Percentiles rank a stretch among this genome's conserved stretches.
These are phyloP conservation scores for Peromyscus eremicus DNA, from an alignment of 2,797 vertebrate genomes.

Conservation along the genomic window DNA sequence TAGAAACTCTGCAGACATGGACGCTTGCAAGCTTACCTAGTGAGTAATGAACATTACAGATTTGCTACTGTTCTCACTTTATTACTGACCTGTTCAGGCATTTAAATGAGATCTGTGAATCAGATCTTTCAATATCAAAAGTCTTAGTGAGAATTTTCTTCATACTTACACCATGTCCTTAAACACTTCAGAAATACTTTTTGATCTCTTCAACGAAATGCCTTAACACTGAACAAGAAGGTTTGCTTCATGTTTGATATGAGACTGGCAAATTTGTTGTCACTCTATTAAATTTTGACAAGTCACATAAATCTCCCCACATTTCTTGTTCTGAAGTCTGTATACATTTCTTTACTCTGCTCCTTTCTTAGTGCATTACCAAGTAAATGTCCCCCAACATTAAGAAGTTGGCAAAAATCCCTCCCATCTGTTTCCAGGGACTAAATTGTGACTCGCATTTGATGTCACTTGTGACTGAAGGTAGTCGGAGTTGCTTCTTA, in stretches of 20 bases:
- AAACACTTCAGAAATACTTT: not conserved
- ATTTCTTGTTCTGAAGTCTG: slow-evolving; percentile 33
- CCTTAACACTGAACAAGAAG: not conserved
- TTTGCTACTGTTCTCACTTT: not conserved
- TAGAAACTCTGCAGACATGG: not conserved
- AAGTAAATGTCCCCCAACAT: slow-evolving; percentile 3
- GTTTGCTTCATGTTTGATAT: not conserved
- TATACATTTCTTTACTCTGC: not conserved
- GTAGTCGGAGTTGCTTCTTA: slow-evolving; percentile 61
- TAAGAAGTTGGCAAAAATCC: slow-evolving; percentile 38
- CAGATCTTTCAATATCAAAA: not conserved
- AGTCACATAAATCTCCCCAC: not conserved
- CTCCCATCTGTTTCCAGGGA: not conserved
- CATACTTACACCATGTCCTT: not conserved
- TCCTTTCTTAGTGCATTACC: not conserved
- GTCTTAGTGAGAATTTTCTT: not conserved
- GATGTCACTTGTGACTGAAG: slow-evolving; percentile 32
- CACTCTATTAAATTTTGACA: slow-evolving; percentile 23
- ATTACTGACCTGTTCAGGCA: not conserved
- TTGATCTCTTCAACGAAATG: not conserved
- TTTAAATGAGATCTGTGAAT: slow-evolving; percentile 2
- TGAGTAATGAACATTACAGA: not conserved
- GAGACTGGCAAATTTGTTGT: not conserved
- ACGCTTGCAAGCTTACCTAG: not conserved
- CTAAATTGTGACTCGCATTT: slow-evolving; percentile 50